A percentile compares a stretch with the other conserved stretches of the same genome.
phyloP scores from a whole-genome alignment of 1,140 invertebrate genomes.

The Ips typographus region DNA sequence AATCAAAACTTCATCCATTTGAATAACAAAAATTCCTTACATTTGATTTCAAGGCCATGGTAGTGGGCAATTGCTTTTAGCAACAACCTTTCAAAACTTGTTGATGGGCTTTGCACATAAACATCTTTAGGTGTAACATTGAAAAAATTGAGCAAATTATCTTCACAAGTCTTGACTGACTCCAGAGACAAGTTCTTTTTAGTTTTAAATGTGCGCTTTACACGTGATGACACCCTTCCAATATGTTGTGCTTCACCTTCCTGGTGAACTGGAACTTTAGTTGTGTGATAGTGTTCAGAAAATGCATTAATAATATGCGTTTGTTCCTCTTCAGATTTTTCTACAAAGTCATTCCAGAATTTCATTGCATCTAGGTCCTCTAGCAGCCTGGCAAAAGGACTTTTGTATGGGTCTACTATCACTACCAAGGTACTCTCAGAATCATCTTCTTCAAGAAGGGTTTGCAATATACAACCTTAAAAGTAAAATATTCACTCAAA shows the following conservation, averaged over 20 bases:
- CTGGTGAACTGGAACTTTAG: background rate
- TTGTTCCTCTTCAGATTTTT: slow-evolving; percentile 45
- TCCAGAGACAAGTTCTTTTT: slow-evolving; percentile 42
- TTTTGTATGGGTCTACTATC: slow-evolving; percentile 42
- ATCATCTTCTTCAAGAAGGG: slow-evolving; percentile 41
- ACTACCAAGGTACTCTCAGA: slow-evolving; percentile 29
- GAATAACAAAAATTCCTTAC: slow-evolving; percentile 25
- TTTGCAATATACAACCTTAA: slow-evolving; percentile 42
- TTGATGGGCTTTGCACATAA: slow-evolving; percentile 40
- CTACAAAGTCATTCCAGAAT: slow-evolving; percentile 44
- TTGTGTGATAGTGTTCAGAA: slow-evolving; percentile 29
- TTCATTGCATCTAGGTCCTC: slow-evolving; percentile 41
- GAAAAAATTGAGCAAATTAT: slow-evolving; percentile 45
- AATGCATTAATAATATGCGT: slow-evolving; percentile 38
- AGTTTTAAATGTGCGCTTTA: slow-evolving; percentile 41
- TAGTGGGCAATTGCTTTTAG: slow-evolving; percentile 47
- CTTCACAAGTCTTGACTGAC: slow-evolving; percentile 38
- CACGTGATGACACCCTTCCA: slow-evolving; percentile 40
- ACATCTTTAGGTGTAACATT: slow-evolving; percentile 34
- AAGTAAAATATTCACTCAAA: slow-evolving; percentile 5
- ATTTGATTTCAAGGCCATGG: slow-evolving; percentile 43
- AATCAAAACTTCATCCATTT: slow-evolving; percentile 5
- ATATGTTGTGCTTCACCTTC: background rate
- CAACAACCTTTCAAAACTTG: slow-evolving; percentile 46
- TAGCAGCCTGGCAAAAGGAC: slow-evolving; percentile 42